Percentiles rank a stretch among this genome's conserved stretches.
Evolutionary conservation across 2,888 invertebrate genomes (phyloP).

Genomic region (Escarpia spicata): DNA sequence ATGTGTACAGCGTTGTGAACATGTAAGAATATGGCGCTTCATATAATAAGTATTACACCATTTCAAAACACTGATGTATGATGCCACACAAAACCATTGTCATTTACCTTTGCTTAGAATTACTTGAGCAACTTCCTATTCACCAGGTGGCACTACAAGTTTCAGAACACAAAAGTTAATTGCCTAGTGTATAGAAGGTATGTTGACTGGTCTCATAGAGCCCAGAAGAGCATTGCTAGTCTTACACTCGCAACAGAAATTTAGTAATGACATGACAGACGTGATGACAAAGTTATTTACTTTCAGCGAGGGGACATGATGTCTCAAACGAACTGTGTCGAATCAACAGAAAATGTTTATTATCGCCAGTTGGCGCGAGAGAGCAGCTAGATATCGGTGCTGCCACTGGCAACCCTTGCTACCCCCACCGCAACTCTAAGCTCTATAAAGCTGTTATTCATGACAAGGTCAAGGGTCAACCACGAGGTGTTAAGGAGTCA

Average conservation of each 20-base stretch:
- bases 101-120: neutral
- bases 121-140: too few species aligned
- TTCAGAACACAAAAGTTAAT: too few species aligned
- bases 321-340: neutral
- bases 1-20: too few species aligned
- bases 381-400: neutral
- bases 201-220: too few species aligned
- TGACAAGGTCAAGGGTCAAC: neutral
- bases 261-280: neutral
- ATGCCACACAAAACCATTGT: neutral
- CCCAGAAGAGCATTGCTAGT: too few species aligned
- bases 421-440: neutral
- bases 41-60: neutral
- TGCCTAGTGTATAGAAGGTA: too few species aligned
- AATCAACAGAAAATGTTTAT: neutral
- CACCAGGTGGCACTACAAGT: too few species aligned
- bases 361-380: neutral
- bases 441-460: constrained; percentile 4
- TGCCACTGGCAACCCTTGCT: neutral
- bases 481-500: neutral
- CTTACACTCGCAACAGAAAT: too few species aligned
- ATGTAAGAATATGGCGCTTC: too few species aligned
- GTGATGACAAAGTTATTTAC: neutral
- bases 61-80: neutral
- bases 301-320: neutral